Evolutionary conservation across 1,140 invertebrate species (phyloP), one percentile per base, ranked within the genome.

Genomic region (Drosophila quadrilineata): DNA sequence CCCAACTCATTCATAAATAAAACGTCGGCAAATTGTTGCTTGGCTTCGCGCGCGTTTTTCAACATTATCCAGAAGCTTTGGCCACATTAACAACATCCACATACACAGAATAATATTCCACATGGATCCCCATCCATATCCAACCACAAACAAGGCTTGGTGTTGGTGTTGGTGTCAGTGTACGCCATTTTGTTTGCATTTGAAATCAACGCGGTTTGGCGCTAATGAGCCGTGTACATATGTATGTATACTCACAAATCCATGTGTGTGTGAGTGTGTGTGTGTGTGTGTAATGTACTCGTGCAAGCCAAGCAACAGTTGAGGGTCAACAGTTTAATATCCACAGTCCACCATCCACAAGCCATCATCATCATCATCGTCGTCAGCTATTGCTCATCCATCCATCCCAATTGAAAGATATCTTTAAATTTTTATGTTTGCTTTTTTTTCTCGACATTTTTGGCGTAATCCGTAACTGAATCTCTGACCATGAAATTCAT

Each of bases 401-500:
- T 40, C 41, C 59, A 57, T 60, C 57, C 22, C 48, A 53, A 62
- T 53, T 48, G 33, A 46, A 60, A 59, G 46, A 58, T 41, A 58
- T 26, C 10, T 64, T 38, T n/a, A n/a, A n/a, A n/a, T n/a, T n/a
- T n/a, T n/a, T n/a, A n/a, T n/a, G n/a, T n/a, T n/a, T n/a, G n/a
- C n/a, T n/a, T n/a, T 57, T 46, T 58, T 52, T 41, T 67, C 54
- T 67, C 29, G 48, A 46, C 46, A 52, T 52, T n/a, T n/a, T 67
- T 46, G 46, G 46, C 53, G 31, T 53, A 60, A 60, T 62, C 58
- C 57, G 43, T 48, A 68, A n/a, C n/a, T n/a, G n/a, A n/a, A n/a
- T n/a, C n/a, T 63, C 28, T 82, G 77, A 82, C 77, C 77, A 66
- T 82, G 77, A 82, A 84, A 79, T 79, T 69, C 45, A 79, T 74